Evolutionary conservation across 2,113 vertebrate genomes (phyloP).

Genomic region (Polypterus senegalus): DNA sequence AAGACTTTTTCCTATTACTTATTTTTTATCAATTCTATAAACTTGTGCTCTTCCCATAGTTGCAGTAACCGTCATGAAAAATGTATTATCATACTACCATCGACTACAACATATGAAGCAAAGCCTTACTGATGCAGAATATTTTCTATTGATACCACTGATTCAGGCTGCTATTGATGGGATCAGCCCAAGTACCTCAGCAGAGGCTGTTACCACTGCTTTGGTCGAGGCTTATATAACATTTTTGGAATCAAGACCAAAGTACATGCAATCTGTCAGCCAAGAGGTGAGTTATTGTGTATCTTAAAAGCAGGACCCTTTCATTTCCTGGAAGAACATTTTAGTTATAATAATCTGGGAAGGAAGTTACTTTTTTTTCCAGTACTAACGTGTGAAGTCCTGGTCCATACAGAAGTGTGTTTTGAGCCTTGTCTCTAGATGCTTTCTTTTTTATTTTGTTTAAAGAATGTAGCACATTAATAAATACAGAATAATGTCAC

Average conservation of each 20-base stretch:
- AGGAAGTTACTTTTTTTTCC: too few relatives aligned
- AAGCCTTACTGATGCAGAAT: constrained; percentile 16
- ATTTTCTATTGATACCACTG: constrained; percentile 24
- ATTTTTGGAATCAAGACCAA: constrained; percentile 15
- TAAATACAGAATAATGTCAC: too few relatives aligned
- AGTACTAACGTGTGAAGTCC: too few relatives aligned
- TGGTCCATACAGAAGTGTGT: too few relatives aligned
- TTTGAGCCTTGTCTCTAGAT: too few relatives aligned
- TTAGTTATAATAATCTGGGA: too few relatives aligned
- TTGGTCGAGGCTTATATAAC: constrained; percentile 25
- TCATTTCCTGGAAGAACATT: too few relatives aligned
- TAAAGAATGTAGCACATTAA: too few relatives aligned
- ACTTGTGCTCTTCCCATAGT: constrained; percentile 11
- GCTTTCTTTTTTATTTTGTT: too few relatives aligned
- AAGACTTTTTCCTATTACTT: neutral
- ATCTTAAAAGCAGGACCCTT: too few relatives aligned
- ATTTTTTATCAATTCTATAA: neutral
- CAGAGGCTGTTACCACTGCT: constrained; percentile 10
- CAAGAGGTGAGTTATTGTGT: constrained; percentile 7
- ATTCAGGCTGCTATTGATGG: constrained; percentile 12
- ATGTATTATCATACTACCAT: constrained; percentile 26
- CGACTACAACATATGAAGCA: constrained; percentile 11
- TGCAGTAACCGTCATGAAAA: constrained; percentile 16
- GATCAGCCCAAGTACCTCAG: constrained; percentile 4
- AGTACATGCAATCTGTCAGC: neutral